Conservation (phyloP, 2,797 vertebrate species). For the Bovichtus variegatus region DNA sequence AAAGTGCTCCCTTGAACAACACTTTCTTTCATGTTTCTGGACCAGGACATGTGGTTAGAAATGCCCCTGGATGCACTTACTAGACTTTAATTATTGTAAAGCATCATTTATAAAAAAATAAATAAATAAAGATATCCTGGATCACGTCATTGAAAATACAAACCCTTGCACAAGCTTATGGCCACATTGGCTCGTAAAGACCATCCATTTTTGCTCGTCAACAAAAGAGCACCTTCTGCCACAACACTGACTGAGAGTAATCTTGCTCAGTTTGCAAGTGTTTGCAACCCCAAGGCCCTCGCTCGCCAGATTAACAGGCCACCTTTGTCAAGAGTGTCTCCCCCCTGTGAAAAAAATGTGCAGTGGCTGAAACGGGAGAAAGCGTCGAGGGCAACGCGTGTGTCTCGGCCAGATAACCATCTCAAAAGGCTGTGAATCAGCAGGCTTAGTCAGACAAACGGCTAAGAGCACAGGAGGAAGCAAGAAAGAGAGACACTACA, state of each 20-base stretch:
- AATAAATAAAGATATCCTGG: neutral
- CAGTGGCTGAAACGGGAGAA: constrained; percentile 54
- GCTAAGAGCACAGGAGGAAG: constrained; percentile 52
- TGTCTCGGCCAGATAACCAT: constrained; percentile 78
- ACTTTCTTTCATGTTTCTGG: constrained; percentile 69
- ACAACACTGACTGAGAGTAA: too few species aligned
- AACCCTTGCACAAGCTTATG: neutral
- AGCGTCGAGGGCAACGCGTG: constrained; percentile 67
- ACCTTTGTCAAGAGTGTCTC: constrained; percentile 69
- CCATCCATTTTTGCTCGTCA: constrained; percentile 17
- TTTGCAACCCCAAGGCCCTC: constrained; percentile 49
- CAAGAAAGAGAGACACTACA: constrained; percentile 40
- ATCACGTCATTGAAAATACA: constrained; percentile 10
- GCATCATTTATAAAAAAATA: neutral
- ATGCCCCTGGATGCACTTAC: constrained; percentile 26
- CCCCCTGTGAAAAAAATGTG: constrained; percentile 67
- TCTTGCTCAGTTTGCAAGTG: constrained; percentile 34
- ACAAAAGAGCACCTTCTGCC: constrained; percentile 51
- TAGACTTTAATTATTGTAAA: constrained; percentile 4
- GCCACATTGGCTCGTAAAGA: neutral
- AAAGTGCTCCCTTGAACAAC: constrained; percentile 63
- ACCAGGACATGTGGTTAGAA: constrained; percentile 41
- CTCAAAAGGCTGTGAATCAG: constrained; percentile 78
- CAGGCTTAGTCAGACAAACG: constrained; percentile 76
- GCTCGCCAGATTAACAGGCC: constrained; percentile 59